Base-by-base conservation (phyloP, 2,113 vertebrate species). In the Stictonetta naevosa region DNA sequence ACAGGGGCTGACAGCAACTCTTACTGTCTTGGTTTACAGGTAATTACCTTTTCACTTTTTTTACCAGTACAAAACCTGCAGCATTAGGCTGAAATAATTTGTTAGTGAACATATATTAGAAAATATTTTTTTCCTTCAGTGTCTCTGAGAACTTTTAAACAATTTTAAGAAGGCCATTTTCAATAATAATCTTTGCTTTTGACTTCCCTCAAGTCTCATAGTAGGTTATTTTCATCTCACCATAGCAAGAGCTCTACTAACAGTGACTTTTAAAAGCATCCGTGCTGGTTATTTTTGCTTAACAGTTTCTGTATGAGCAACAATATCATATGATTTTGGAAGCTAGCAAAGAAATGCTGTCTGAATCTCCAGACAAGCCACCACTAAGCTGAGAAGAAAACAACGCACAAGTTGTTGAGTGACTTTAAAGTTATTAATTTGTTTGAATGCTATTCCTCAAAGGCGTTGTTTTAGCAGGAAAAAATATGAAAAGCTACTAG, bases 261-360 rank as follows among this genome's bases (percentile, higher is more conserved):
- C 42, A 79, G 11, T 92, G 72, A 77, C 58, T 90, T 90, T 78
- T 78, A 90, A 93, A 87, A 90, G 7, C 42, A 63, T 78, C 90
- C 56, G 48, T 44, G 60, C 18, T 86, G 42, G 75, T 95, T 94
- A 93, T 92, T 96, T 92, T 94, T 94, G 50, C 93, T 84, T 58
- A 90, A 90, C 73, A 56, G 42, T 75, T 94, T 88, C 46, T 94
- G 10, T 90, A 79, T 88, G 83, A 97, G 68, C 60, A 95, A 95
- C 28, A 91, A 25, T 53, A 92, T 95, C 93, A 88, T 90, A 88
- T 91, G 90, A 93, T 88, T 92, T 91, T 83, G 88, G 56, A 86
- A 84, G 76, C 56, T 77, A 48, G 52, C 60, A 55, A 86, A 88
- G 73, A 77, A 77, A 91, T 52, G 29, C 11, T 82, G 44, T 77